phyloP scores from a whole-genome alignment of 1,140 invertebrate genomes.

The Bombus polaris region DNA sequence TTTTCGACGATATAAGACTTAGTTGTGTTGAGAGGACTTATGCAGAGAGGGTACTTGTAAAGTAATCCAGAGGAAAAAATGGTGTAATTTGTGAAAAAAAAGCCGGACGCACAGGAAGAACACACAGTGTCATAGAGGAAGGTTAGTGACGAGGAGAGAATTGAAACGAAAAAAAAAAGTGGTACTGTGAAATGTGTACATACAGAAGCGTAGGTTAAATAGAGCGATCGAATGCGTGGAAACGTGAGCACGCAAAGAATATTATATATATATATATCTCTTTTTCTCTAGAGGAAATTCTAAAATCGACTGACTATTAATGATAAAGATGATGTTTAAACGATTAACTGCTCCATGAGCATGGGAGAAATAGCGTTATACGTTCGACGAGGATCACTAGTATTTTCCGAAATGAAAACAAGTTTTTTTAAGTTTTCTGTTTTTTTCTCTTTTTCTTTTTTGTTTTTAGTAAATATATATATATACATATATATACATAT shows the following conservation, averaged over 20 bases:
- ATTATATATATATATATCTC: slow-evolving; percentile 40
- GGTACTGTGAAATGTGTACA: slow-evolving; percentile 49
- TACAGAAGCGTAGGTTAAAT: slow-evolving; percentile 57
- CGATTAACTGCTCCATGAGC: slow-evolving; percentile 39
- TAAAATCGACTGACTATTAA: slow-evolving; percentile 58
- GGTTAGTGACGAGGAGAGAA: slow-evolving; percentile 27
- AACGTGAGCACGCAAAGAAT: slow-evolving; percentile 35
- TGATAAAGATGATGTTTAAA: slow-evolving; percentile 48
- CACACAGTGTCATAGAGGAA: not conserved
- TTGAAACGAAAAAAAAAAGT: slow-evolving; percentile 37
- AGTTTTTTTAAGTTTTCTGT: slow-evolving; percentile 3
- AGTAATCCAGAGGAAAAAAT: slow-evolving; percentile 69
- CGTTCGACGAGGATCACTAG: slow-evolving; percentile 39
- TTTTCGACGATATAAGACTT: slow-evolving; percentile 79
- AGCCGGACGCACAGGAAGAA: slow-evolving; percentile 6
- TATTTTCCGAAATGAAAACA: slow-evolving; percentile 57
- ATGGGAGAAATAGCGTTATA: slow-evolving; percentile 31
- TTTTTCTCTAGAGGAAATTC: slow-evolving; percentile 52
- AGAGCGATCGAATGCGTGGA: slow-evolving; percentile 42
- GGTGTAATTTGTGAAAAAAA: slow-evolving; percentile 30
- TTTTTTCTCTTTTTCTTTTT: not conserved
- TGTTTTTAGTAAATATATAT: slow-evolving; percentile 23
- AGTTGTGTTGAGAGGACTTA: slow-evolving; percentile 63
- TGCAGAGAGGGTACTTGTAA: slow-evolving; percentile 70
- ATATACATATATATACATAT: not conserved